Base-by-base conservation (phyloP, 2,113 vertebrate genomes). In the Egretta garzetta region DNA sequence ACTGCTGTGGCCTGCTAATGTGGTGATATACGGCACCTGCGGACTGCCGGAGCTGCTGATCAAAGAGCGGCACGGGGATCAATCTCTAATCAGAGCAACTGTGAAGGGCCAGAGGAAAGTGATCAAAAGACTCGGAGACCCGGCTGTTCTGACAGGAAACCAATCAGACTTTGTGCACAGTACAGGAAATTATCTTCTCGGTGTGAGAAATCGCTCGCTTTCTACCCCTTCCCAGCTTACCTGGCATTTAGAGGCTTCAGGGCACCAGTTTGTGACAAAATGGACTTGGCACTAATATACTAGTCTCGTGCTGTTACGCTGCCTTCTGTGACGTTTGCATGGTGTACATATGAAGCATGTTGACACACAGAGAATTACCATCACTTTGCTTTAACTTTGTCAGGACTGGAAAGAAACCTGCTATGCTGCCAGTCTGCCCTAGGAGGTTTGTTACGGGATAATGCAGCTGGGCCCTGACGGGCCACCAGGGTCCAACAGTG, bases 1-100 rank as follows among this genome's bases (percentile, higher is more conserved):
- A 62, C 72, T 88, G 68, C 87, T 95, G 77, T 87, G 97, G 85
- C 79, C 96, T 95, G 91, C 89, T 97, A 97, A 97, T 95, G 93
- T 94, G 97, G 96, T 98, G 97, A 98, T 98, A 93, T 97, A 92
- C 96, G 97, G 97, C 98, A 98, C 98, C 98, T 98, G 98, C 56
- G 66, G 96, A 14, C 95, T 96, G 87, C 96, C 10, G 90, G 98
- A 97, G 80, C 95, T 96, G 56, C 88, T 98, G 98, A 98, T 98
- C 98, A 98, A 98, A 98, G 98, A 96, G 93, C 86, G 87, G 91
- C 93, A 47, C 22, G 37, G 80, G 87, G 96, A 98, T 98, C 98
- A 97, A 68, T 96, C 97, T 97, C 93, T 97, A 98, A 98, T 97
- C 95, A 97, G 95, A 93, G 95, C 82, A 91, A 93, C 87, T 97